Percentiles rank a stretch among this genome's conserved stretches.
Conservation (phyloP, 2,888 invertebrate genomes). For the Ferdinandea cuprea region DNA sequence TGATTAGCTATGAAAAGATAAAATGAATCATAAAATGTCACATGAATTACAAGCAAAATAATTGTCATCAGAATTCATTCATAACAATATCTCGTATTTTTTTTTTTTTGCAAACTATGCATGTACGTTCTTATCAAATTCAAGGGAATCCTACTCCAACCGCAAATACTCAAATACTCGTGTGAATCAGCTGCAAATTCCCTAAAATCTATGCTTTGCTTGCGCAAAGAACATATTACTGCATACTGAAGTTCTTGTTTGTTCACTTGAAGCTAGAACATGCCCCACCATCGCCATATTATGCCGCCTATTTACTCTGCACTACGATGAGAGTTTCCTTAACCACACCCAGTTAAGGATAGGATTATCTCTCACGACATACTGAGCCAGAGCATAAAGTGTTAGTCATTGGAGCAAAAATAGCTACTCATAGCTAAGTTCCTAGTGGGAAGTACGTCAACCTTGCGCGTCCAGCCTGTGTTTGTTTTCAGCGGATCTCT, state of each 20-base stretch:
- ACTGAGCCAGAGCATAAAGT: slow-evolving; percentile 25
- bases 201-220: not conserved
- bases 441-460: slow-evolving; percentile 67
- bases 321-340: slow-evolving; percentile 56
- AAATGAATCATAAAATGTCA: no score
- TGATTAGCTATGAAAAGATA: no score
- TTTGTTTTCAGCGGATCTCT: slow-evolving; percentile 5
- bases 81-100: not conserved
- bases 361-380: slow-evolving; percentile 43
- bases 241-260: not conserved
- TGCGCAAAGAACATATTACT: not conserved
- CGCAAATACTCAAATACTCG: not conserved
- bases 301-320: slow-evolving; percentile 23
- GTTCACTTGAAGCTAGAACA: slow-evolving; percentile 1
- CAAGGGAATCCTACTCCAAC: not conserved
- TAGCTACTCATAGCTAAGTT: slow-evolving; percentile 61
- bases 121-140: no score
- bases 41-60: no score
- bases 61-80: not conserved
- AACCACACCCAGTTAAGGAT: slow-evolving; percentile 40
- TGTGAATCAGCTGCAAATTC: not conserved
- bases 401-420: slow-evolving; percentile 68
- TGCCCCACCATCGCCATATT: slow-evolving; percentile 37
- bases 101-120: no score
- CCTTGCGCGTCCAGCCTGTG: slow-evolving; percentile 43